Base-by-base conservation (phyloP, 2,113 vertebrate species). In the Macaca nemestrina region DNA sequence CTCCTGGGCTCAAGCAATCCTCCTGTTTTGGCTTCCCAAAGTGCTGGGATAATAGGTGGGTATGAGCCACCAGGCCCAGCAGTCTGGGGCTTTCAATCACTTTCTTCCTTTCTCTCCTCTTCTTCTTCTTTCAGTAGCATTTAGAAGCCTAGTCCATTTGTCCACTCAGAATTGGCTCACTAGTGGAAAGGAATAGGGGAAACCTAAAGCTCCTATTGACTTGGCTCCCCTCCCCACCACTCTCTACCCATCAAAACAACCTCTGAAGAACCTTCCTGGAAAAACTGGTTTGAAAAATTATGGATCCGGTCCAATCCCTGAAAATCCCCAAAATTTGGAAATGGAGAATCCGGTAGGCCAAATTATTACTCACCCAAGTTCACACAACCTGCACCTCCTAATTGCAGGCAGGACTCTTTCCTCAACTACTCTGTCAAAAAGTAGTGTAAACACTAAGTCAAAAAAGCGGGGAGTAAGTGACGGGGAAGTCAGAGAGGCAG, bases 301-400 rank as follows among this genome's bases (percentile, higher is more conserved):
- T 30, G 61, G n/a, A 64, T 81, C 57, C 8, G 8, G 14, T 38
- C 35, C 48, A 81, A 76, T 0, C 61, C 72, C 23, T 86, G 87
- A 70, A 90, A 87, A 96, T 27, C 23, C n/a, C 38, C 61, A 30
- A 30, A 25, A 92, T 92, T 90, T 25, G 67, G 83, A 94, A 89
- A 90, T 20, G 20, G 52, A 89, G 61, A 78, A 50, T 79, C 38
- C 1, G 30, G 50, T 50, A 90, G 84, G 59, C 55, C 72, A 57
- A 76, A 43, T 38, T 75, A 79, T 22, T 48, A 76, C 73, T 87
- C 50, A 76, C 32, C 70, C 18, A n/a, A 81, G n/a, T 52, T 59
- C 88, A 68, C 4, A 3, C 23, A 30, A 50, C 25, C 45, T 32
- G 22, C 4, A 9, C 40, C 22, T 84, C 50, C 88, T 75, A 17